phyloP scores from a whole-genome alignment of 2,888 invertebrate species.

The Apomyelois bistriatella region DNA sequence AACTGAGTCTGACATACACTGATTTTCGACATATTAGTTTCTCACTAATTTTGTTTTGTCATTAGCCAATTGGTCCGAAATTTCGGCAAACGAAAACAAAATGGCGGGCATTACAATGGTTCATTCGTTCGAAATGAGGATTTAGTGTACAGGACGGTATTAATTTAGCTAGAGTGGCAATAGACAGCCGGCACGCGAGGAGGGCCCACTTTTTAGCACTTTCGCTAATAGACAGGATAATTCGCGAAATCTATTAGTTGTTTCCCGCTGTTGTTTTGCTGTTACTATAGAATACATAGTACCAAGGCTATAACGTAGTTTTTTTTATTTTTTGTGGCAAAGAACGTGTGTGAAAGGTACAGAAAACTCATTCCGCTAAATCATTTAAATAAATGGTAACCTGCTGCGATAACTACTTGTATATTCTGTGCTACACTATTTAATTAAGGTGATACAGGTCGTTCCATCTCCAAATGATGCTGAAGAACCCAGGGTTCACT shows the following conservation, averaged over 20 bases:
- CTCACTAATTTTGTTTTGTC: background rate
- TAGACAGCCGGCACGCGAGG: conserved; percentile 43
- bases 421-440: no score
- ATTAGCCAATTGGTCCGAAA: conserved; percentile 46
- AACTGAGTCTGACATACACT: no score
- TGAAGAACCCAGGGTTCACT: no score
- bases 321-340: no score
- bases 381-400: no score
- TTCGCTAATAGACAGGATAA: conserved; percentile 10
- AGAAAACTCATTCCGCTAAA: no score
- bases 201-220: conserved; percentile 29
- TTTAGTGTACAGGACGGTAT: conserved; percentile 31
- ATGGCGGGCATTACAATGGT: background rate
- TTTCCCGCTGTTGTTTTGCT: conserved; percentile 2
- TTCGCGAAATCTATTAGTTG: conserved; percentile 5
- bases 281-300: background rate
- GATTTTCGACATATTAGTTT: background rate
- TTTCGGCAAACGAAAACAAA: conserved; percentile 28
- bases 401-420: no score
- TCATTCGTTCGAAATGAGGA: conserved; percentile 30
- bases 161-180: conserved; percentile 37
- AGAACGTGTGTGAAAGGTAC: no score
- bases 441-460: no score
- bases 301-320: no score
- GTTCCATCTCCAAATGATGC: no score